A percentile compares a stretch with the other conserved stretches of the same genome.
Conservation (phyloP, 2,888 invertebrate species). For the Agrotis puta region DNA sequence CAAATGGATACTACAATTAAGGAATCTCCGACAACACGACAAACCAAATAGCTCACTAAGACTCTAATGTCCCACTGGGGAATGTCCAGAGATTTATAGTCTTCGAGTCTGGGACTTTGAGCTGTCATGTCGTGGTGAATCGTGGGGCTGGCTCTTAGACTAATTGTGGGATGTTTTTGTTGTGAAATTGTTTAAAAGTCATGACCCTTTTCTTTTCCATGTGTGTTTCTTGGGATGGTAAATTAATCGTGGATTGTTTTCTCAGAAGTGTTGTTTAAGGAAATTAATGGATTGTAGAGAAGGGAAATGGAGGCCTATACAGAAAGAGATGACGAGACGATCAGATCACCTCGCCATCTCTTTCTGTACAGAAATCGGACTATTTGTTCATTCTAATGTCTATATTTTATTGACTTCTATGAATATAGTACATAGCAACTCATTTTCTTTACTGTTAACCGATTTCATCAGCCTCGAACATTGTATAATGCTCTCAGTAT, state of each 20-base stretch:
- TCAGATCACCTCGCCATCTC: too few species aligned
- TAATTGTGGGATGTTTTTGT: slow-evolving; percentile 51
- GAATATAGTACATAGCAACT: too few species aligned
- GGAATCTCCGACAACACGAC: slow-evolving; percentile 36
- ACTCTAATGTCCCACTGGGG: slow-evolving; percentile 50
- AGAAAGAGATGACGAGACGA: too few species aligned
- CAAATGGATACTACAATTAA: slow-evolving; percentile 39
- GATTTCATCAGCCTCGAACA: too few species aligned
- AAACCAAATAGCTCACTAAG: slow-evolving; percentile 55
- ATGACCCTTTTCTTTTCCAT: slow-evolving; percentile 33
- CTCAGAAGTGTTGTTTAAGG: neutral
- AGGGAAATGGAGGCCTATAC: too few species aligned
- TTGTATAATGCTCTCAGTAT: too few species aligned
- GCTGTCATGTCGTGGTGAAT: slow-evolving; percentile 34
- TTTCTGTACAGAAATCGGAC: too few species aligned
- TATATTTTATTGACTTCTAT: too few species aligned
- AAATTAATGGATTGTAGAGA: neutral
- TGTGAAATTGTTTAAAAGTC: neutral
- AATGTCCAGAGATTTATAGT: slow-evolving; percentile 55
- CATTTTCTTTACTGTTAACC: too few species aligned
- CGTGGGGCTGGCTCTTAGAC: slow-evolving; percentile 39
- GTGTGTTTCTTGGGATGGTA: neutral
- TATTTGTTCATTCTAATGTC: too few species aligned
- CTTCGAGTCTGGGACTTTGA: slow-evolving; percentile 29
- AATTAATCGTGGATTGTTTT: neutral